Base-by-base conservation (phyloP, 2,888 invertebrate genomes). In the Thymelicus sylvestris region DNA sequence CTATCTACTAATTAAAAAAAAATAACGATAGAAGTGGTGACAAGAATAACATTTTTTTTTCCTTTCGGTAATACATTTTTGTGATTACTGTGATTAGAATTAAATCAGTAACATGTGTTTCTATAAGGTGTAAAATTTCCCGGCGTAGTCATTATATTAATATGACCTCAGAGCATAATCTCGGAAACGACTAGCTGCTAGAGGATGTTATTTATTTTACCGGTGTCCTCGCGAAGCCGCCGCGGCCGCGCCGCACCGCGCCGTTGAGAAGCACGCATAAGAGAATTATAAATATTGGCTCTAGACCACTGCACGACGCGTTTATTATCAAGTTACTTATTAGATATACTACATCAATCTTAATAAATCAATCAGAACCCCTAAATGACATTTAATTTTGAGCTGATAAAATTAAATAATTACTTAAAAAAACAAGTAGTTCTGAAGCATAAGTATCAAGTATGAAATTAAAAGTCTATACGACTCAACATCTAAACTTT, bases 131-230 rank as follows among this genome's bases (percentile, higher is more conserved):
- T 24, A 55, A 24, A n/a, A 38, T 39, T 15, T 39, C n/a, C n/a
- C 59, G 50, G 7, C 15, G 39, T 44, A n/a, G 38, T 44, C 38
- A 47, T 12, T 60, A 70, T 57, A 74, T 68, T 66, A 76, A 75
- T 73, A 72, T 75, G 77, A 80, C 79, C 77, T 80, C 74, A 78
- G 67, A 73, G 48, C 63, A 72, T 71, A 68, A 75, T 74, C 69
- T 72, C 76, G 76, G 74, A 82, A 78, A 78, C 72, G 60, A 75
- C 31, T 31, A 31, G 31, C 31, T 31, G 74, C 71, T 70, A 69
- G 73, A 72, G 72, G 74, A 69, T 66, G 76, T 73, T 78, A 78
- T 78, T 82, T 79, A 78, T 77, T 75, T 78, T 76, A 73, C 67
- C 71, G 48, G 48, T 71, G 73, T 67, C 74, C 73, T 74, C 73